Conservation (phyloP, 53 echinoderm and acorn worm species). For the Holothuria scabra region DNA sequence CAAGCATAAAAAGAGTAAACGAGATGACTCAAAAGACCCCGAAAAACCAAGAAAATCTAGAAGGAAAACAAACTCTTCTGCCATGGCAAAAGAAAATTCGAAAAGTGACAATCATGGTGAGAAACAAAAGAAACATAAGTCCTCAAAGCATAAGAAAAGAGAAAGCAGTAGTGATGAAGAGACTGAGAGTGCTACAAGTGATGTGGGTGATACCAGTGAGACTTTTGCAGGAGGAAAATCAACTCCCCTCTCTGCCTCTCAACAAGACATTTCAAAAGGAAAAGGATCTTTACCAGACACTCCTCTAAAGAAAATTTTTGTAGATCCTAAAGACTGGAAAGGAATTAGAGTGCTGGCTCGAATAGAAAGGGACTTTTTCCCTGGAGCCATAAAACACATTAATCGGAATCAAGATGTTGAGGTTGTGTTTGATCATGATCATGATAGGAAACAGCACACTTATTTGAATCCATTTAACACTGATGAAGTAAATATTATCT, state of each 20-base stretch:
- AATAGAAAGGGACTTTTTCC: conserved; percentile 61
- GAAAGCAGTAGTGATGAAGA: conserved; percentile 57
- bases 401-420: conserved; percentile 68
- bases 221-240: not conserved
- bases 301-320: conserved; percentile 74
- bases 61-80: conserved; percentile 17
- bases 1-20: conserved; percentile 47
- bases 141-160: conserved; percentile 12
- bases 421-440: conserved; percentile 76
- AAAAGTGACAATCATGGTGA: conserved; percentile 17
- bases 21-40: conserved; percentile 21
- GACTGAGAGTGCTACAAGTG: conserved; percentile 62
- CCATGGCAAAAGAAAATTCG: not conserved
- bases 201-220: conserved; percentile 46
- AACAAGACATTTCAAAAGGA: conserved; percentile 44
- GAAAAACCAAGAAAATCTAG: conserved; percentile 49
- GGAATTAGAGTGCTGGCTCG: conserved; percentile 80
- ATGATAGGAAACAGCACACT: conserved; percentile 54
- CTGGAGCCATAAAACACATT: conserved; percentile 77
- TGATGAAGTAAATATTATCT: conserved; percentile 63
- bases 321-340: conserved; percentile 80
- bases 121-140: conserved; percentile 47
- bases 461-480: conserved; percentile 62
- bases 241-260: conserved; percentile 10
- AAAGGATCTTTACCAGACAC: conserved; percentile 71